These are phyloP conservation scores for Pammene fasciana DNA, from an alignment of 2,888 invertebrate genomes.

Conservation along the genomic window DNA sequence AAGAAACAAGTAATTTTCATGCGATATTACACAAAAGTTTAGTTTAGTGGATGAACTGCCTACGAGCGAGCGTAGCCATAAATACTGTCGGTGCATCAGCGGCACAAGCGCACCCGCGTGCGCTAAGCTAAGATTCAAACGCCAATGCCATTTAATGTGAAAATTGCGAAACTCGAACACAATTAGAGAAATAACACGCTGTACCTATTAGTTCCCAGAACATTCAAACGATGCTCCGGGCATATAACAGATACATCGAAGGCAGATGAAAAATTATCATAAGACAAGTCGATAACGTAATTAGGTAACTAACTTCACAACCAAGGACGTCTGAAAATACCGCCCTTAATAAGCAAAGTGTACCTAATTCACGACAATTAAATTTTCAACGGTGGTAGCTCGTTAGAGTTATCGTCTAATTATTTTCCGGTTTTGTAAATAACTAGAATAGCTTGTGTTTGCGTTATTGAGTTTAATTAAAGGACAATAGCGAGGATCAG, in stretches of 20 bases:
- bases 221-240: constrained; percentile 13
- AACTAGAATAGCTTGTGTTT: constrained; percentile 39
- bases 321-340: background rate
- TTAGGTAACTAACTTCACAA: constrained; percentile 15
- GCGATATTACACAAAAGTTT: too few relatives aligned
- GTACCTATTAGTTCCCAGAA: constrained; percentile 24
- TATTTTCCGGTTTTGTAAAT: constrained; percentile 37
- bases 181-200: constrained; percentile 45
- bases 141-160: constrained; percentile 33
- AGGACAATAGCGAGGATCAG: constrained; percentile 70
- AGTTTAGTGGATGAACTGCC: too few relatives aligned
- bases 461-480: constrained; percentile 70
- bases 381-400: constrained; percentile 32
- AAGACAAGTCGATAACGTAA: background rate
- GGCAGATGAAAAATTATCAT: constrained; percentile 29
- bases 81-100: constrained; percentile 45
- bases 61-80: too few relatives aligned
- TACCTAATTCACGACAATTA: constrained; percentile 17
- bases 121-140: constrained; percentile 42
- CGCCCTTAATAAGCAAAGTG: background rate
- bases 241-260: constrained; percentile 5
- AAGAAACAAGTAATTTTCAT: too few relatives aligned
- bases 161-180: constrained; percentile 45
- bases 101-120: constrained; percentile 46
- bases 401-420: constrained; percentile 34